A percentile compares a stretch with the other conserved stretches of the same genome.
Evolutionary conservation across 2,113 vertebrate genomes (phyloP).

Genomic region (Lepus timidus): DNA sequence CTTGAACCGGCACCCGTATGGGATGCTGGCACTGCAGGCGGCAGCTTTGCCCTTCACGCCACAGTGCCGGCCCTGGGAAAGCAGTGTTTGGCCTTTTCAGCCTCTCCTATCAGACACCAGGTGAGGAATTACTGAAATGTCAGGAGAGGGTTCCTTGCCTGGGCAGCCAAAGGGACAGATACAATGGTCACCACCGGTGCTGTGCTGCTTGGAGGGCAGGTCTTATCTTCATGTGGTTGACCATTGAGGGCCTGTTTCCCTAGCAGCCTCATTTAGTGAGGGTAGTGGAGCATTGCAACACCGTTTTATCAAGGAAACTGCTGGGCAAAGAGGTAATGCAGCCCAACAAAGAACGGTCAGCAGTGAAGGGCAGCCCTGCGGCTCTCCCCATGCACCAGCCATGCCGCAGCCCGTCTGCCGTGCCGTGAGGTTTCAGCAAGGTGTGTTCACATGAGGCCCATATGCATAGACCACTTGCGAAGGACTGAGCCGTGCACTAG

Average conservation of each 20-base stretch:
- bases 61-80: neutral
- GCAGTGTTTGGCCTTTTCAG: neutral
- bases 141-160: fast-evolving
- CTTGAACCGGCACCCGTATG: too few relatives aligned
- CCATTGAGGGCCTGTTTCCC: neutral
- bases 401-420: fast-evolving
- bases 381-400: neutral
- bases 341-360: neutral
- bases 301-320: neutral
- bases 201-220: fast-evolving
- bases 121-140: neutral
- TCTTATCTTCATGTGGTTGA: neutral
- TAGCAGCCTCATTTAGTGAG: neutral
- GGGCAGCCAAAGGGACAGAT: neutral
- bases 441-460: fast-evolving
- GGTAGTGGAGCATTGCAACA: neutral
- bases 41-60: too few relatives aligned
- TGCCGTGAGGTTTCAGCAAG: fast-evolving
- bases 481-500: neutral
- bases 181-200: neutral
- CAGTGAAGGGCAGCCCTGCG: fast-evolving
- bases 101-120: neutral
- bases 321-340: neutral
- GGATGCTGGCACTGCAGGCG: too few relatives aligned
- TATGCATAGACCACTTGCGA: neutral